Evolutionary conservation across 2,888 invertebrate species (phyloP).

Genomic region (Sepiola atlantica): DNA sequence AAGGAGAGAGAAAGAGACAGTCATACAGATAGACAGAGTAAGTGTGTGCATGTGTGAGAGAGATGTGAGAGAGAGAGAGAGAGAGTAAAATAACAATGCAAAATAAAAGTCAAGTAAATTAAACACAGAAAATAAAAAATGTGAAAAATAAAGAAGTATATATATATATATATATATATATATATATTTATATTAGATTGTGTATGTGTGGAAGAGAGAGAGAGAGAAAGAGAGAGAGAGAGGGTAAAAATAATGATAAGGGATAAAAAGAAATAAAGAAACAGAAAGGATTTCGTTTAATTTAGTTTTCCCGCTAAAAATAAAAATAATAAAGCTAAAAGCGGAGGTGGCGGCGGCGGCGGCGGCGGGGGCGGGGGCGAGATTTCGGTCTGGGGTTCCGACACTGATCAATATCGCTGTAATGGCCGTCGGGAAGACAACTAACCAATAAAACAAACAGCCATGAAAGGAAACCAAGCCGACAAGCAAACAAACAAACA

Average conservation of each 20-base stretch:
- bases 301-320: background rate
- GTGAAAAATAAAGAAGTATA: background rate
- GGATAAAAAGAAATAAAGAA: background rate
- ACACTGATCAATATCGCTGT: background rate
- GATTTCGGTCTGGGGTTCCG: background rate
- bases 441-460: constrained; percentile 32
- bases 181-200: no score
- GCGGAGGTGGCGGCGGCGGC: no score
- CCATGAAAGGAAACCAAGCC: background rate
- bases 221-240: no score
- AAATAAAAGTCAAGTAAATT: background rate
- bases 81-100: background rate
- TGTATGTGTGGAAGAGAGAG: no score
- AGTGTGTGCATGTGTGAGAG: no score
- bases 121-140: background rate
- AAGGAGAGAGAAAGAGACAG: no score
- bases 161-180: no score
- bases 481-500: constrained; percentile 1
- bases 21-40: no score
- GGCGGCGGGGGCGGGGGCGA: background rate
- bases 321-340: background rate
- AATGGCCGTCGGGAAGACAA: constrained; percentile 4
- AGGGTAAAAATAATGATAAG: background rate
- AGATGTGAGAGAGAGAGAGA: no score
- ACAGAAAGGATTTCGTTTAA: background rate